Base-by-base conservation (phyloP, 2,797 vertebrate genomes). In the Sarcophilus harrisii region DNA sequence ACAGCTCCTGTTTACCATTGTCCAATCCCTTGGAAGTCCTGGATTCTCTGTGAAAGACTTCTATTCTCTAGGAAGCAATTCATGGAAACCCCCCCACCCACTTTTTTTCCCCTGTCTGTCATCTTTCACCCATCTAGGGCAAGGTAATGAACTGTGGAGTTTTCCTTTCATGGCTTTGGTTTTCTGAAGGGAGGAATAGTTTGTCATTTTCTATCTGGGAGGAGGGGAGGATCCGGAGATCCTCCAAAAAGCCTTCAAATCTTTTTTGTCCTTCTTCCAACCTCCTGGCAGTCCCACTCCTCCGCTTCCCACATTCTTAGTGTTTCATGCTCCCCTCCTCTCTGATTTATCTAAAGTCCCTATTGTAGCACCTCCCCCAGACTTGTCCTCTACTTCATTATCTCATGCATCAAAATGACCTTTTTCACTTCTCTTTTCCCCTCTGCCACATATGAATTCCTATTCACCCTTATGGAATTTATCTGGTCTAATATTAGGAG, bases 161-260 rank as follows among this genome's bases (percentile, higher is more conserved):
- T 87, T 87, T 24, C 38, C 24, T 45, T 2, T 49, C 10, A 27
- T 27, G 38, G 10, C 16, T 87, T 9, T 49, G 73, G 73, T 96
- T 95, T 95, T 90, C 54, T 93, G 54, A 95, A 92, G 81, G 94
- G 54, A 96, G 57, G 92, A 93, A 4, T 92, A 93, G 57, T 49
- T 96, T 97, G 93, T 94, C 28, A 59, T 94, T 90, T 94, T 57
- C 16, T 95, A 11, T 59, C 49, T 92, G 91, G 55, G n/a, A 92
- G 95, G 92, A 97, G 57, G 57, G 11, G 29, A 91, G 93, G 91
- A 57, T 29, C 62, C 96, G 54, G 52, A 45, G 95, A 90, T 57
- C n/a, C 92, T 93, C 60, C n/a, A 81, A 66, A 57, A 95, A 94
- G 24, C 93, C 95, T 91, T 87, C 6, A 89, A 57, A 3, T 9